Evolutionary conservation across 2,888 invertebrate genomes (phyloP).

Genomic region (Sarcophaga rosellei): DNA sequence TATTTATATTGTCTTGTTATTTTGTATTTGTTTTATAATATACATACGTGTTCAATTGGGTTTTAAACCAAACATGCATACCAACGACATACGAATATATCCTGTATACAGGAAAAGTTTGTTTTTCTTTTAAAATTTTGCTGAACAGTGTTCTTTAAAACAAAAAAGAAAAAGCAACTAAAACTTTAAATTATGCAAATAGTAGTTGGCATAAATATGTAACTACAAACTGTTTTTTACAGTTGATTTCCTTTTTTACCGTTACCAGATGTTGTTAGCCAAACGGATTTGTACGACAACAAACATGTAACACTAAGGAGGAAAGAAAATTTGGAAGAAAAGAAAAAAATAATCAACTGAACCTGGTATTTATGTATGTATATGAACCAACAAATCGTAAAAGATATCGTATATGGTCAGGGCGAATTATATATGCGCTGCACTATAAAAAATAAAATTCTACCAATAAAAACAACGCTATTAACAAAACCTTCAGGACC

Average conservation of each 20-base stretch:
- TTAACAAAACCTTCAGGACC: too few species aligned
- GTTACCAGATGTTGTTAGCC: background rate
- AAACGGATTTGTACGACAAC: background rate
- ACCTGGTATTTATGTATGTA: too few species aligned
- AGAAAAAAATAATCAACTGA: background rate
- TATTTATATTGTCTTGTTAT: conserved; percentile 18
- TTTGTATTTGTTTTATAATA: conserved; percentile 48
- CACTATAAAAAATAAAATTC: background rate
- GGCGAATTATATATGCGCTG: background rate
- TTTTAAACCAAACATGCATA: conserved; percentile 11
- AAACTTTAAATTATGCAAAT: conserved; percentile 64
- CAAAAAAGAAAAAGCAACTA: background rate
- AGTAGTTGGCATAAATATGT: conserved; percentile 67
- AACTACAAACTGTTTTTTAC: conserved; percentile 37
- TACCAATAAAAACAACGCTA: too few species aligned
- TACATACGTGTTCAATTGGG: background rate
- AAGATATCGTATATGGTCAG: background rate
- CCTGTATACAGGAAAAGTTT: conserved; percentile 44
- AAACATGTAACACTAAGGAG: background rate
- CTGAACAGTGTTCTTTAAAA: background rate
- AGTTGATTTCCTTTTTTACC: background rate
- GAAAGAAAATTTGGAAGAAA: background rate
- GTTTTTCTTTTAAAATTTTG: background rate
- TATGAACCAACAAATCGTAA: background rate
- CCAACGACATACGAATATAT: background rate